Conservation (phyloP, 2,888 invertebrate species). For the Nomada fucata region DNA sequence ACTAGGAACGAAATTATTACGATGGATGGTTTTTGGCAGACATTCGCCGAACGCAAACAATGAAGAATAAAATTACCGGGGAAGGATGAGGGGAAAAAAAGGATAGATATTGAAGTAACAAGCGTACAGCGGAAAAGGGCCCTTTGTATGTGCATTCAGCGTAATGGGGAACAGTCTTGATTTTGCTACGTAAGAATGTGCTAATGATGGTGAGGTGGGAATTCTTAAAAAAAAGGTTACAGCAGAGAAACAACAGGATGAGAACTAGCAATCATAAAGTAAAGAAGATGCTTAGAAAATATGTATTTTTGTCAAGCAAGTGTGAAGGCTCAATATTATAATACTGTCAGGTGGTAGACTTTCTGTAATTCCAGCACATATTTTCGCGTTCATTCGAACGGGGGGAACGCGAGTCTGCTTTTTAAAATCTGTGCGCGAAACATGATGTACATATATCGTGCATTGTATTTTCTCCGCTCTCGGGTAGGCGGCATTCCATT, state of each 20-base stretch:
- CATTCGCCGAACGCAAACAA: conserved; percentile 13
- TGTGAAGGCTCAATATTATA: conserved; percentile 28
- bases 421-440: conserved; percentile 49
- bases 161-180: conserved; percentile 63
- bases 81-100: conserved; percentile 27
- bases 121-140: conserved; percentile 64
- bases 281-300: neutral
- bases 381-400: conserved; percentile 20
- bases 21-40: conserved; percentile 23
- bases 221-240: neutral
- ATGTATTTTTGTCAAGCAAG: conserved; percentile 7
- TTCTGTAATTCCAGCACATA: conserved; percentile 53
- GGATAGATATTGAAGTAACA: conserved; percentile 32
- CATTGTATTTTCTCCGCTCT: conserved; percentile 36
- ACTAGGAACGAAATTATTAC: too few relatives aligned
- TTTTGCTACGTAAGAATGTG: conserved; percentile 53
- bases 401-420: conserved; percentile 20
- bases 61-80: conserved; percentile 15
- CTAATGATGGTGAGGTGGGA: conserved; percentile 48
- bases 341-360: conserved; percentile 49
- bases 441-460: conserved; percentile 47
- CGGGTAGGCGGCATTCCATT: conserved; percentile 53
- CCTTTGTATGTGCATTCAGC: conserved; percentile 59
- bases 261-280: neutral
- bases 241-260: neutral